Base-by-base conservation (phyloP, 2,113 vertebrate species). In the Crotalus horridus region DNA sequence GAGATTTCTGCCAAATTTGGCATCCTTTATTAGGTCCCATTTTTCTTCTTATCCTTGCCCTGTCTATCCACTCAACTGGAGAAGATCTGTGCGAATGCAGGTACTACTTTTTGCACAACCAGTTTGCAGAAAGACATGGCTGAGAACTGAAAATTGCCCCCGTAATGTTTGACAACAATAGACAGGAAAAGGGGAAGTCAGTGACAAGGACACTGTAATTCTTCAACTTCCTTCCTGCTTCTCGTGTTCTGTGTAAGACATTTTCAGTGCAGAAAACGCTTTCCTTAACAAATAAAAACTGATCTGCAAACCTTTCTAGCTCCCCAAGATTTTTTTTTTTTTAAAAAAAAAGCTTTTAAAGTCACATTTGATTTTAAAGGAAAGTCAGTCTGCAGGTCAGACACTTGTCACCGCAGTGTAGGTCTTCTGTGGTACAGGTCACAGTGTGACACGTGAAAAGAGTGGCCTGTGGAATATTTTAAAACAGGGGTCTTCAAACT, bases 131-230 rank as follows among this genome's bases (percentile, higher is more conserved):
- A 94, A 94, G 94, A 89, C 26, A 89, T 94, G 95, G 88, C 91
- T 94, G 58, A 92, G 85, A 56, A 89, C 93, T 95, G 59, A 92
- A 59, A 39, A 85, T 93, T 94, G 95, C 93, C 93, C 93, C 89
- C 39, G 55, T 89, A 93, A 94, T 39, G 12, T 95, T 94, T 95
- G 94, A 94, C 94, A 93, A 13, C 74, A 88, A 81, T 20, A 53
- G 55, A 24, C 87, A n/a, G 90, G 89, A 95, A 95, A 97, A 95
- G 90, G 90, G 96, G 96, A 97, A 96, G 90, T 55, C 58, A 39
- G 4, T 97, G 97, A 96, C 91, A 74, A 90, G 92, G 2, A 0
- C 94, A 93, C 20, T 13, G 85, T 94, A 91, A 89, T 92, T 95
- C 94, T 90, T 1, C 17, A 4, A 39, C 95, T 96, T 97, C 96